Base-by-base conservation (phyloP, 2,797 vertebrate species). In the Hypotaenidia okinawae region DNA sequence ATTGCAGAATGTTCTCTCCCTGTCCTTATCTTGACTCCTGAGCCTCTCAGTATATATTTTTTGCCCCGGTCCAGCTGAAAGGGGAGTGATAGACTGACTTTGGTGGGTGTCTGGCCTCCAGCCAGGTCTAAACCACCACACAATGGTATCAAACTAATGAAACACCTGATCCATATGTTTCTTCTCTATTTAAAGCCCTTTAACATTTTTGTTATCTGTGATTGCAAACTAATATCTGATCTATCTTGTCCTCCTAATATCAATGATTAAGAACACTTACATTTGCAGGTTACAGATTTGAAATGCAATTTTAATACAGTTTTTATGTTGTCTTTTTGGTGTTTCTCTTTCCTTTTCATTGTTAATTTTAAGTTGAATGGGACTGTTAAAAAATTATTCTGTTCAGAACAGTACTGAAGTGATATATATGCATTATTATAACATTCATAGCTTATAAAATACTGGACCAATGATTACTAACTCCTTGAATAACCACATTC, bases 401-500 rank as follows among this genome's bases (percentile, higher is more conserved):
- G 32, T 72, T 76, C 61, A 66, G 67, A 89, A 66, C 47, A 63
- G 27, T 33, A 37, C 17, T 69, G 51, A 59, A 18, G 25, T 82
- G 70, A 89, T 87, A 69, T 57, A 92, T 90, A 67, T 90, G 9
- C 39, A 63, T 63, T 70, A 63, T 92, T 94, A 7, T 14, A 93
- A 47, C 61, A 64, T 69, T 90, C 86, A 70, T 28, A 67, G 59
- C 47, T 90, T 89, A 57, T 73, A 84, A 94, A 94, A 90, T 73
- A 76, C 51, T 79, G 51, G 22, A 55, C 62, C 51, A 94, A 67
- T 82, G 86, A 87, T 89, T 93, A 49, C 90, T 55, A 73, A 74
- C 69, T 88, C 85, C 54, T 90, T 94, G 85, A 95, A 94, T 76
- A 85, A 87, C 59, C 75, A 67, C 86, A 89, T 94, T 93, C 59